Evolutionary conservation across 2,888 invertebrate species (phyloP), one percentile per base, ranked within the genome.

Genomic region (Amphimallon solstitiale): DNA sequence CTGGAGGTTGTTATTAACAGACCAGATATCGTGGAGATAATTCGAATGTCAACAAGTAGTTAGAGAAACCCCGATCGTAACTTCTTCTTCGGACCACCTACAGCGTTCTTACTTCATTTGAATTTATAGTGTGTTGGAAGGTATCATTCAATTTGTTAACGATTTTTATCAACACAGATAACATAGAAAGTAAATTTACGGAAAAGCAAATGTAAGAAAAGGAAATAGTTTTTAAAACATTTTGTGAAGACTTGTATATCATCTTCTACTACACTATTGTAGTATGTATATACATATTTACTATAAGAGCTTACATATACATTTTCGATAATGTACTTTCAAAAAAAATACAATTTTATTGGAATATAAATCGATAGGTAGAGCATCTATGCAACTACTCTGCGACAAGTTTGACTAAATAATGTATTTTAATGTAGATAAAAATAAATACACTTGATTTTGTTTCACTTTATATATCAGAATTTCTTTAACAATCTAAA

Each of bases 1-100:
- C 48, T 48, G 12, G 48, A 48, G 48, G 48, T 48, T 73, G 68
- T 73, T 71, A 73, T 74, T 74, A 73, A 63, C 71, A 59, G 71
- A 64, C 66, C 68, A 68, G 68, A 73, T 71, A 71, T 72, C 73
- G 73, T 72, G 72, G 62, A 73, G 72, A 72, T 74, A 73, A 74
- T 74, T 74, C 73, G 72, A 73, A 74, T 74, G 74, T 74, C 73
- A 73, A 74, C 73, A 72, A 69, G 70, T 71, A 70, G 73, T 73
- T 73, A 72, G 67, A 68, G 67, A 69, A 68, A 67, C 70, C 66
- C 68, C 67, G 64, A 61, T 38, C 49, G 52, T 59, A 43, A 56
- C 35, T 14, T 14, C 23, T 48, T 14, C 23, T 23, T 10, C 48
- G 49, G 73, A 71, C 72, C 73, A 73, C 73, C 72, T 72, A 73